phyloP scores from a whole-genome alignment of 2,113 vertebrate genomes.

The Dinomys branickii region DNA sequence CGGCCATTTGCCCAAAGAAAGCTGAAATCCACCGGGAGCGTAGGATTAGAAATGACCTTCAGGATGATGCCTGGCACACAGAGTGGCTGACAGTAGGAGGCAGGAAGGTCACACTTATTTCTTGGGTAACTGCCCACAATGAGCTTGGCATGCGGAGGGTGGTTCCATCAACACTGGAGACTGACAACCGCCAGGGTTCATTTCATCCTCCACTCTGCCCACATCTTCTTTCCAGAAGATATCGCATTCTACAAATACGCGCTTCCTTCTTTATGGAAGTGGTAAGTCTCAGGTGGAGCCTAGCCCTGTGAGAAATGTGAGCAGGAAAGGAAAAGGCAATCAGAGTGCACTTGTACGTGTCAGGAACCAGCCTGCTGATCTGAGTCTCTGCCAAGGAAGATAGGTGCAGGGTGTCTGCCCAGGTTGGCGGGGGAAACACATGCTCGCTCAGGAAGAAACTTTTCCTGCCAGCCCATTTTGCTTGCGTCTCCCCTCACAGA shows the following conservation, averaged over 20 bases:
- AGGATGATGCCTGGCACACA: background rate
- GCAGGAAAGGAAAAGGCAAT: constrained; percentile 1
- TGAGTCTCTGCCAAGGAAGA: constrained; percentile 23
- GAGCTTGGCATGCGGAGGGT: background rate
- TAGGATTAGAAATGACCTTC: background rate
- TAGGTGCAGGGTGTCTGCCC: background rate
- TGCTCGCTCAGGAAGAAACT: background rate
- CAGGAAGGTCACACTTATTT: background rate
- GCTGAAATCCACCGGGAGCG: background rate
- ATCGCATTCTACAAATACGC: background rate
- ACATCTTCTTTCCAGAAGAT: constrained; percentile 21
- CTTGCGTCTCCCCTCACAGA: background rate
- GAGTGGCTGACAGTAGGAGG: background rate
- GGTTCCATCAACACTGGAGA: background rate
- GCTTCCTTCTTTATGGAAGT: constrained; percentile 31
- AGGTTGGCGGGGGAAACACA: background rate
- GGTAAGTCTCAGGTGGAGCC: background rate
- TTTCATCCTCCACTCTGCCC: background rate
- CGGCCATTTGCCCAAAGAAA: background rate
- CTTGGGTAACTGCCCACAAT: constrained; percentile 19
- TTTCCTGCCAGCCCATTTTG: background rate
- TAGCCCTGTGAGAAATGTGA: background rate
- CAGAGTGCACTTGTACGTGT: rapidly evolving
- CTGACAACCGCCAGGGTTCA: constrained; percentile 31
- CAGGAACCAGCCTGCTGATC: background rate